phyloP scores from a whole-genome alignment of 2,888 invertebrate species.

The Platycnemis pennipes region DNA sequence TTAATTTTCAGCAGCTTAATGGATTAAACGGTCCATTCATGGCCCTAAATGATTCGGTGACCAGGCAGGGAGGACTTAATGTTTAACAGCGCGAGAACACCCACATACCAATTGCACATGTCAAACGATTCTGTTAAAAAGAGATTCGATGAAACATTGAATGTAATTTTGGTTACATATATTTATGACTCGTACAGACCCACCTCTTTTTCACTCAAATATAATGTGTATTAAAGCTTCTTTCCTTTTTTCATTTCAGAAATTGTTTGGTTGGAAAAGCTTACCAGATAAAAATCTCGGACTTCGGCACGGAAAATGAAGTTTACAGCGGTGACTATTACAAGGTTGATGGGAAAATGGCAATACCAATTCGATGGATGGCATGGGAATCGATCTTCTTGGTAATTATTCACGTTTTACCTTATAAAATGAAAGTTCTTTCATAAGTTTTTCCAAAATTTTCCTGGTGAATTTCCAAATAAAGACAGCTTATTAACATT shows the following conservation, averaged over 20 bases:
- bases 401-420: too few species aligned
- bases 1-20: constrained; percentile 50
- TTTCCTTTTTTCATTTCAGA: constrained; percentile 79
- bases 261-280: constrained; percentile 93
- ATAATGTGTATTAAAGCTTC: too few species aligned
- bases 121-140: too few species aligned
- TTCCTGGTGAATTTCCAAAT: too few species aligned
- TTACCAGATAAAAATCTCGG: constrained; percentile 91
- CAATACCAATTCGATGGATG: constrained; percentile 94
- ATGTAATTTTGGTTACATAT: too few species aligned
- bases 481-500: too few species aligned
- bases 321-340: constrained; percentile 90
- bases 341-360: constrained; percentile 87
- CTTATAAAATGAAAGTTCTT: too few species aligned
- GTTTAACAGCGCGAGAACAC: neutral
- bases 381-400: constrained; percentile 92
- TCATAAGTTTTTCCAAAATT: too few species aligned
- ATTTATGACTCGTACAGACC: too few species aligned
- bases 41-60: neutral
- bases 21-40: constrained; percentile 44
- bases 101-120: too few species aligned
- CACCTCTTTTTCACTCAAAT: too few species aligned
- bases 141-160: too few species aligned
- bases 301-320: constrained; percentile 92
- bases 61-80: neutral